A percentile compares a stretch with the other conserved stretches of the same genome.
Evolutionary conservation across 2,888 invertebrate genomes (phyloP).

Genomic region (Nomada ruficornis): DNA sequence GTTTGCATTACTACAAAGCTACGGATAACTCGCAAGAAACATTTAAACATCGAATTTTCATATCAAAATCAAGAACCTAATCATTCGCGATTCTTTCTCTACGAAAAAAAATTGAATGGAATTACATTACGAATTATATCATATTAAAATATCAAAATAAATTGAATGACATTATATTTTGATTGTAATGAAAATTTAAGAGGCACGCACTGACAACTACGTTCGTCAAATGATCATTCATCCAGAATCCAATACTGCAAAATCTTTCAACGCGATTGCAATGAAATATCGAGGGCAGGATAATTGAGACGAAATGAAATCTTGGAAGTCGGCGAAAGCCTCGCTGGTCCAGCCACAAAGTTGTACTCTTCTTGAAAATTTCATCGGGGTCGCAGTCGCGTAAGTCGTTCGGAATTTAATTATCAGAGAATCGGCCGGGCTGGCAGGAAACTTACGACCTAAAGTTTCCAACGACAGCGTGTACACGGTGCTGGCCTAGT

Average conservation of each 20-base stretch:
- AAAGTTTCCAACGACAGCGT: constrained; percentile 21
- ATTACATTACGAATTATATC: too few relatives aligned
- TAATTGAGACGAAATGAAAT: constrained; percentile 22
- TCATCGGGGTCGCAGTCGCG: constrained; percentile 30
- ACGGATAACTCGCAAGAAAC: constrained; percentile 4
- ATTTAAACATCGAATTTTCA: constrained; percentile 2
- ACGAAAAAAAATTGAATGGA: too few relatives aligned
- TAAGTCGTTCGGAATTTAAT: constrained; percentile 47
- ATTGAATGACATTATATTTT: too few relatives aligned
- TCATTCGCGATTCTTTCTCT: too few relatives aligned
- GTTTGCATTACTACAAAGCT: not conserved
- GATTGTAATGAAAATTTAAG: too few relatives aligned
- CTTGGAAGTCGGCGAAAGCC: not conserved
- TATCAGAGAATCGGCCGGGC: constrained; percentile 31
- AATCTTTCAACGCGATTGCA: too few relatives aligned
- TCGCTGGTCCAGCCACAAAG: not conserved
- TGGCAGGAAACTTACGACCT: constrained; percentile 22
- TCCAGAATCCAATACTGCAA: too few relatives aligned
- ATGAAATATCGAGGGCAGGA: not conserved
- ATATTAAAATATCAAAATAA: too few relatives aligned
- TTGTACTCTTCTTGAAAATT: constrained; percentile 32
- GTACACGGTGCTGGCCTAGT: constrained; percentile 32
- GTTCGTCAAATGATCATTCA: too few relatives aligned
- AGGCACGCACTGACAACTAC: too few relatives aligned
- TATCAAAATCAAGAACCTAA: not conserved